These are phyloP conservation scores for Pentamera pediparva DNA, from an alignment of 53 echinoderm and acorn worm species.

Conservation along the genomic window DNA sequence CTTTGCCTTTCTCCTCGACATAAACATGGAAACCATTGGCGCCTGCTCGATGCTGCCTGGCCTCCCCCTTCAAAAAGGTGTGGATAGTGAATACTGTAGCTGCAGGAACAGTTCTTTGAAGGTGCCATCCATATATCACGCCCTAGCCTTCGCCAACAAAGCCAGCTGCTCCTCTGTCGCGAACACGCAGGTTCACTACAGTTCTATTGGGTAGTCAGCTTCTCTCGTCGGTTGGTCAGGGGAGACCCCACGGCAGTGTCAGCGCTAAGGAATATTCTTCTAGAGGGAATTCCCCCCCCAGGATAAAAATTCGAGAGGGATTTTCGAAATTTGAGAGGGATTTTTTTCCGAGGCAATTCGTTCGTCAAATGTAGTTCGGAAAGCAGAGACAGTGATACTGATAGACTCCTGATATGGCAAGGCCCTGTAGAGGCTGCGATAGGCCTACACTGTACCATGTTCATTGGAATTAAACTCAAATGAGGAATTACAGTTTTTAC, in stretches of 20 bases:
- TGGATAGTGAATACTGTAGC: slow-evolving; percentile 48
- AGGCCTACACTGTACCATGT: no score
- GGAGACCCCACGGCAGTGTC: not conserved
- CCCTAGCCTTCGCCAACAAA: not conserved
- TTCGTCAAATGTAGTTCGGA: no score
- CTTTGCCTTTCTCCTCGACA: slow-evolving; percentile 34
- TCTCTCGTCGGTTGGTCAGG: not conserved
- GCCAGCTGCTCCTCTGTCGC: not conserved
- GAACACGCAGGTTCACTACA: not conserved
- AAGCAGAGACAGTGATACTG: no score
- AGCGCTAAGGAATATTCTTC: not conserved
- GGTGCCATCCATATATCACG: not conserved
- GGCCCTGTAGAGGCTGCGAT: no score
- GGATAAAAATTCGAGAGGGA: no score
- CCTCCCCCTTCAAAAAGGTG: slow-evolving; percentile 32
- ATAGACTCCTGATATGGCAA: no score
- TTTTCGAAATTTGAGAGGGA: no score
- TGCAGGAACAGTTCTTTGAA: slow-evolving; percentile 47
- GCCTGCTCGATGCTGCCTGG: slow-evolving; percentile 38
- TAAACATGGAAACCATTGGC: slow-evolving; percentile 44
- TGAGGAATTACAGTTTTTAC: no score
- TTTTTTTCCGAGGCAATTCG: no score
- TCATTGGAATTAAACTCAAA: no score
- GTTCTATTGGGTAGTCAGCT: not conserved
- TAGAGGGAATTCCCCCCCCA: no score